Conservation (phyloP, 2,113 vertebrate genomes). For the Calyptommatus sinebrachiatus region DNA sequence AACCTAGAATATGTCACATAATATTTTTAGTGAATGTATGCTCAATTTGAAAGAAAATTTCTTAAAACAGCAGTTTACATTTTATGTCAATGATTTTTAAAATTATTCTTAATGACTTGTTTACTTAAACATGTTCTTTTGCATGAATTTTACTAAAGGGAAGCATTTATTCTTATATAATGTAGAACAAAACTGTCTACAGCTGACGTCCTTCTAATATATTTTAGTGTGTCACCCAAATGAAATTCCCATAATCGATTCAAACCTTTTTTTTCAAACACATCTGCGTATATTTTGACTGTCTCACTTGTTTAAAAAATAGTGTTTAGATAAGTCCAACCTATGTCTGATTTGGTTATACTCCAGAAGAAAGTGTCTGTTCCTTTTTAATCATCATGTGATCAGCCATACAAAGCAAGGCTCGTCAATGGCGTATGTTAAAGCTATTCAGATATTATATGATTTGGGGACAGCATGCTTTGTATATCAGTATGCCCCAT, state of each 20-base stretch:
- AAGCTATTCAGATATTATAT: slow-evolving; percentile 41
- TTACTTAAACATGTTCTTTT: slow-evolving; percentile 17
- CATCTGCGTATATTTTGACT: background rate
- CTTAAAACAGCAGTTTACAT: background rate
- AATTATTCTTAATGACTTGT: background rate
- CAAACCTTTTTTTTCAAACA: background rate
- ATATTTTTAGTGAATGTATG: background rate
- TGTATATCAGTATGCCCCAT: slow-evolving; percentile 53
- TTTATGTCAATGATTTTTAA: background rate
- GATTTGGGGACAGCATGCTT: slow-evolving; percentile 68
- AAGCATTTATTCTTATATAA: slow-evolving; percentile 6
- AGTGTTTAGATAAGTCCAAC: slow-evolving; percentile 2
- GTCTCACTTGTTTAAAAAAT: slow-evolving; percentile 19
- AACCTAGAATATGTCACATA: background rate
- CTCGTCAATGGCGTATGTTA: slow-evolving; percentile 53
- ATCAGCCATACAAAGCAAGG: slow-evolving; percentile 73
- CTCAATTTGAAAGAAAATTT: slow-evolving; percentile 9
- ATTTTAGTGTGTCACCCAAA: background rate
- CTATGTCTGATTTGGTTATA: slow-evolving; percentile 62
- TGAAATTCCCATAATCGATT: background rate
- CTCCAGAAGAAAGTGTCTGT: slow-evolving; percentile 57
- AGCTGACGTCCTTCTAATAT: background rate
- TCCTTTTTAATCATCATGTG: slow-evolving; percentile 47
- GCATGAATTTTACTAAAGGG: background rate
- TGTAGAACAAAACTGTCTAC: background rate